Base-by-base conservation (phyloP, 2,797 vertebrate species). In the Danionella dracula region DNA sequence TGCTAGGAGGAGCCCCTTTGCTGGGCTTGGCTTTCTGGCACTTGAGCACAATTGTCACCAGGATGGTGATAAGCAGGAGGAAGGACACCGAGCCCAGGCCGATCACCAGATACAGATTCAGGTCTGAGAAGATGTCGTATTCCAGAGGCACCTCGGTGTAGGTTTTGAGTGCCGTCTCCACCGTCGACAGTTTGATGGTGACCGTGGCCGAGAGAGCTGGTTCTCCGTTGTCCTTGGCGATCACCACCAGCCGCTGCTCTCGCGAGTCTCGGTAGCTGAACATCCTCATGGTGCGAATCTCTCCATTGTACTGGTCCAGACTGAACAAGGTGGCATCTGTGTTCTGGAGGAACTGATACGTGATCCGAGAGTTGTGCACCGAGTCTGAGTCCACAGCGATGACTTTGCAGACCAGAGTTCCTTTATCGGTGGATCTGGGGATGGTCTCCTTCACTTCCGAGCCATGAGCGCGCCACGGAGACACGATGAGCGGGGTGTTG, bases 311-410 rank as follows among this genome's bases (percentile, higher is more conserved):
- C 21, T 72, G 74, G 53, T 79, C 77, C 66, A 81, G 41, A 17
- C 72, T 78, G 67, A 81, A 82, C 42, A 81, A 58, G 1, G 73
- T 75, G 5, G 70, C 51, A 11, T 79, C 77, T 4, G 72, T 71
- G 44, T 78, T 68, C 15, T 80, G 72, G 11, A 72, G 68, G 32
- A 82, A 74, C 53, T 76, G 76, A 34, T 79, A 82, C 1, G 71
- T 71, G 16, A 79, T 75, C 1, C 75, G 59, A 27, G 77, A 76
- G 62, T 81, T 82, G 23, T 72, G 70, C 29, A 78, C 73, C 0
- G 74, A 82, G 62, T 82, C 79, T 0, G 68, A 62, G 35, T 81
- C 79, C 27, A 78, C 75, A 4, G 79, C 77, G 29, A 78, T 82
- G 13, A 82, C 76, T 68, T 81, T 81, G 15, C 77, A n/a, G 8